phyloP scores from a whole-genome alignment of 1,140 invertebrate species.

The Polypedilum vanderplanki region DNA sequence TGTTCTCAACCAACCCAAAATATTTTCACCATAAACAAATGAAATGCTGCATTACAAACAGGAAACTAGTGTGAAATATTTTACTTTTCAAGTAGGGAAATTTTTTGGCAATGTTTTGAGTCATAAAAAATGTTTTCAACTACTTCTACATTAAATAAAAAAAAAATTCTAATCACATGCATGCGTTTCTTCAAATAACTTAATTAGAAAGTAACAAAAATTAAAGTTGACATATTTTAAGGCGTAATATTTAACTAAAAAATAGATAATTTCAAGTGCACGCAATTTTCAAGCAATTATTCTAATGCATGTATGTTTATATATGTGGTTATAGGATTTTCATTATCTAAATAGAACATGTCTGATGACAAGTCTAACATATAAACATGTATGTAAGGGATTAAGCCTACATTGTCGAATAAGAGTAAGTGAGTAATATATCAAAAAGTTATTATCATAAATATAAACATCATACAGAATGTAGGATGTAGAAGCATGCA shows the following conservation, averaged over 20 bases:
- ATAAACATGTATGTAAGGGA: conserved; percentile 17
- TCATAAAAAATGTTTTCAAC: too few relatives aligned
- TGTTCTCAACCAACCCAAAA: conserved; percentile 21
- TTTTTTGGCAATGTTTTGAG: not conserved
- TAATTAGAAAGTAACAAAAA: too few relatives aligned
- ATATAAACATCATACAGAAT: not conserved
- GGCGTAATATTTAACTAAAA: too few relatives aligned
- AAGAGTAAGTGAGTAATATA: not conserved
- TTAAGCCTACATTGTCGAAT: not conserved
- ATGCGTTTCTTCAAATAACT: too few relatives aligned
- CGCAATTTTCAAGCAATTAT: not conserved
- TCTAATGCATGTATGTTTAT: not conserved
- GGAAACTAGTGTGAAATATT: not conserved
- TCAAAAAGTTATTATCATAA: conserved; percentile 24
- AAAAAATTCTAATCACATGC: too few relatives aligned
- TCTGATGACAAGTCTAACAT: conserved; percentile 3
- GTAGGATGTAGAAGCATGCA: not conserved
- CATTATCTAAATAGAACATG: not conserved
- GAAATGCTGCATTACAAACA: not conserved
- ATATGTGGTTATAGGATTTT: not conserved
- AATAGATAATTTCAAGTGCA: too few relatives aligned
- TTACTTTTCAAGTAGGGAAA: not conserved
- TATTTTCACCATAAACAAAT: conserved; percentile 1
- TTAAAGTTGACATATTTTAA: too few relatives aligned
- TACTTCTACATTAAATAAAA: too few relatives aligned